Percentiles rank a stretch among this genome's conserved stretches.
These are phyloP conservation scores for Chrysotoxum bicinctum DNA, from an alignment of 2,888 invertebrate species.

Conservation along the genomic window DNA sequence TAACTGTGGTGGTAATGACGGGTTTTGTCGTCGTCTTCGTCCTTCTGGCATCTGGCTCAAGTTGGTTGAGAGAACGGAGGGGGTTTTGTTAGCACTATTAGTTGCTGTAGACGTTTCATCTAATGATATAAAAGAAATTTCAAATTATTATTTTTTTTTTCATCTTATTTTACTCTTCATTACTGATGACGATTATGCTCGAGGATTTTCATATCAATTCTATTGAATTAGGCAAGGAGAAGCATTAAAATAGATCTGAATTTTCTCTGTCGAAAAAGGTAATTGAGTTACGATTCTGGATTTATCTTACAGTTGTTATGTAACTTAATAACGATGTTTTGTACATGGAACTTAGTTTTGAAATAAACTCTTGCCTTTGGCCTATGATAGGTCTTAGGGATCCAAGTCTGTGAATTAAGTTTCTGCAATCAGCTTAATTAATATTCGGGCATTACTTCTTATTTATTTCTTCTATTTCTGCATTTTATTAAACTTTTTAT, in stretches of 20 bases:
- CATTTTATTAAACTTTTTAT: too few relatives aligned
- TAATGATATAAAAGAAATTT: conserved; percentile 56
- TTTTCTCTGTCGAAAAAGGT: neutral
- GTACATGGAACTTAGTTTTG: neutral
- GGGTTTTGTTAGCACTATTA: conserved; percentile 9
- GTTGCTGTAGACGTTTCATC: conserved; percentile 38
- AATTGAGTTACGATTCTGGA: conserved; percentile 9
- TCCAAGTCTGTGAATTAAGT: too few relatives aligned
- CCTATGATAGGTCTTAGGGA: neutral
- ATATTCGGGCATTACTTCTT: too few relatives aligned
- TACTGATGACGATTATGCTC: conserved; percentile 26
- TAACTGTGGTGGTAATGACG: neutral
- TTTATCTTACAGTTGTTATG: neutral
- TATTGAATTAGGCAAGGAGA: conserved; percentile 11
- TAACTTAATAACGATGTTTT: conserved; percentile 5
- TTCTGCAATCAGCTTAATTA: too few relatives aligned
- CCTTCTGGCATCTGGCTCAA: too few relatives aligned
- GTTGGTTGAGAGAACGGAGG: neutral
- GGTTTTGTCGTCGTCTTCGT: neutral
- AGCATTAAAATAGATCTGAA: neutral
- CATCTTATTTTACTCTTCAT: conserved; percentile 1
- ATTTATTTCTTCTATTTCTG: too few relatives aligned
- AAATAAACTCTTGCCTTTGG: neutral
- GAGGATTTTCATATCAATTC: conserved; percentile 23
- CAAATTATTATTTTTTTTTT: conserved; percentile 31